phyloP scores from a whole-genome alignment of 2,113 vertebrate genomes.

The Gopherus evgoodei region DNA sequence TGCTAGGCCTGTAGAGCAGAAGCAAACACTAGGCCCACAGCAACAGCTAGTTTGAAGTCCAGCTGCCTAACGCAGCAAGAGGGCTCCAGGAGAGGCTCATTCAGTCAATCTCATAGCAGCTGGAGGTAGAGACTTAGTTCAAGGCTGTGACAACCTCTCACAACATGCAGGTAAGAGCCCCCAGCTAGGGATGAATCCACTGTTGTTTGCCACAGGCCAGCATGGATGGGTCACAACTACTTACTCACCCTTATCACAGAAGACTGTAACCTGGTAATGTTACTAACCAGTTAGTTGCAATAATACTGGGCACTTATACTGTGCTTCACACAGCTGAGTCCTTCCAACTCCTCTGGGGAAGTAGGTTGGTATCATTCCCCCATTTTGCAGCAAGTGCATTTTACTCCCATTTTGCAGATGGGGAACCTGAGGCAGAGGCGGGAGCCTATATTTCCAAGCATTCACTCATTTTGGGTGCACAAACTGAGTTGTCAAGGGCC shows the following conservation, averaged over 20 bases:
- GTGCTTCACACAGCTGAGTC: not conserved
- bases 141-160: not conserved
- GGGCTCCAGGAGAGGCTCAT: not conserved
- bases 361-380: not conserved
- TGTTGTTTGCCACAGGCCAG: not conserved
- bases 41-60: not conserved
- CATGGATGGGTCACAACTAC: not conserved
- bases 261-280: not conserved
- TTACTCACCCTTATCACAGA: not conserved
- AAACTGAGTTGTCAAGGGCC: accelerated
- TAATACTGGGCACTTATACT: not conserved
- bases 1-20: not conserved
- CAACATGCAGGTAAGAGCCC: not conserved
- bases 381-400: too few relatives aligned
- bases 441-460: not conserved
- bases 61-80: not conserved
- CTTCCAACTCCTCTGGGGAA: accelerated
- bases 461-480: not conserved
- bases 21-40: not conserved
- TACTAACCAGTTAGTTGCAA: not conserved
- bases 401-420: not conserved
- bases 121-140: not conserved
- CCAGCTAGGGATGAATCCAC: not conserved
- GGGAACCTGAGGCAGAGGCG: not conserved
- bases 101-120: not conserved